Percentiles rank a stretch among this genome's conserved stretches.
Conservation (phyloP, 1,140 invertebrate genomes). For the Eurosta solidaginis region DNA sequence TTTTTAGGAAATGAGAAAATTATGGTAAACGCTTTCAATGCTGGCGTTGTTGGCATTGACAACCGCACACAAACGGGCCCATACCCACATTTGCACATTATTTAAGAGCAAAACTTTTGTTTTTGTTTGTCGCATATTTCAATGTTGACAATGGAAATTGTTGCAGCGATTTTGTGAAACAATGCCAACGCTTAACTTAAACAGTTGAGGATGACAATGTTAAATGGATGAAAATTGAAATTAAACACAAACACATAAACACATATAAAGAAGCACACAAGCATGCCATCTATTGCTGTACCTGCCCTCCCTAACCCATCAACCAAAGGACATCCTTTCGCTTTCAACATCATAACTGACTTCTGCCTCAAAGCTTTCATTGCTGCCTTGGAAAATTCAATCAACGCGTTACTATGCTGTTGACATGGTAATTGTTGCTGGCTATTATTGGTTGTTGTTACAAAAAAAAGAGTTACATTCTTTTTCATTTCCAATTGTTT, state of each 20-base stretch:
- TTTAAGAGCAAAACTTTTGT: neutral
- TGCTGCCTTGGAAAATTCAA: slow-evolving; percentile 19
- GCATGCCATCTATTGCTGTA: too few species aligned
- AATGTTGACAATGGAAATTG: slow-evolving; percentile 24
- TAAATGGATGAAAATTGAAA: slow-evolving; percentile 24
- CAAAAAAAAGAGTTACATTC: neutral
- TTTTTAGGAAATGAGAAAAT: neutral
- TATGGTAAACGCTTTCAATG: slow-evolving; percentile 10
- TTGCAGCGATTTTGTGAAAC: slow-evolving; percentile 15
- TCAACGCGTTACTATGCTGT: slow-evolving; percentile 24
- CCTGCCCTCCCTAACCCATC: neutral
- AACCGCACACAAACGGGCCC: neutral
- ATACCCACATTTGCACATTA: neutral
- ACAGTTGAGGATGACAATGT: slow-evolving; percentile 18
- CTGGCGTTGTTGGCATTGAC: neutral
- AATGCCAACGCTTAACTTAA: slow-evolving; percentile 18
- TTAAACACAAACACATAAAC: slow-evolving; percentile 4
- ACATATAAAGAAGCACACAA: neutral
- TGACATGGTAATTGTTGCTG: slow-evolving; percentile 19
- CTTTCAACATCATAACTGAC: neutral
- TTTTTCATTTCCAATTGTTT: too few species aligned
- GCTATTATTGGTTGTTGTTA: neutral
- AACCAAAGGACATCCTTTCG: neutral
- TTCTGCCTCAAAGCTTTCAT: neutral
- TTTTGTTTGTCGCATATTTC: neutral